phyloP scores from a whole-genome alignment of 2,888 invertebrate genomes.

The Mimumesa dahlbomi region DNA sequence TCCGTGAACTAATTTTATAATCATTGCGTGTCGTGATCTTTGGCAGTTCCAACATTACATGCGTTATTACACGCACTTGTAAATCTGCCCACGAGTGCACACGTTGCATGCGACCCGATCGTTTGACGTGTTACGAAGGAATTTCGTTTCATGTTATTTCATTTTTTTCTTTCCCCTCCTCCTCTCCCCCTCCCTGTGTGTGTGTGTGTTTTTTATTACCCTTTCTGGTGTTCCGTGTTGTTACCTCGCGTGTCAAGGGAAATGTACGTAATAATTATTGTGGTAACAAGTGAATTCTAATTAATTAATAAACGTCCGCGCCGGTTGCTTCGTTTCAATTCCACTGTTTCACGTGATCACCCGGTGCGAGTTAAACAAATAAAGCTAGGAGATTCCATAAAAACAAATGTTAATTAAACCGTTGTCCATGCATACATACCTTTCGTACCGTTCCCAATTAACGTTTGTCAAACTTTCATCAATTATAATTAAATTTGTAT shows the following conservation, averaged over 20 bases:
- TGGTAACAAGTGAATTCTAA: background rate
- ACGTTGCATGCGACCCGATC: background rate
- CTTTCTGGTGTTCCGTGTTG: background rate
- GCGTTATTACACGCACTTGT: background rate
- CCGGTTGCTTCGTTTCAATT: background rate
- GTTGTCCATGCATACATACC: no score
- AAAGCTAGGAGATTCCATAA: no score
- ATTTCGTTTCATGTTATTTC: no score
- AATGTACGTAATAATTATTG: background rate
- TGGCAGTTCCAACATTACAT: background rate
- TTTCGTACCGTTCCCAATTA: no score
- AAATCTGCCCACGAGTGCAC: background rate
- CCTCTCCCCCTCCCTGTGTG: no score
- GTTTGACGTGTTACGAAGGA: background rate
- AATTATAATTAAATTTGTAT: no score
- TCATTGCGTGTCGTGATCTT: slow-evolving; percentile 7
- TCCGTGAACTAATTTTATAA: background rate
- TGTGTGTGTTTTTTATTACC: no score
- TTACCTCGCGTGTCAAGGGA: background rate
- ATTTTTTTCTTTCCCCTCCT: no score
- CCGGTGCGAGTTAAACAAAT: background rate
- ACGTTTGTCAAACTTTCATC: no score
- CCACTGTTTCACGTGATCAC: background rate
- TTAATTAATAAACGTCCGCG: background rate
- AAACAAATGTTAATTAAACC: no score